Conservation (phyloP, 2,113 vertebrate species). For the Lethenteron reissneri region DNA sequence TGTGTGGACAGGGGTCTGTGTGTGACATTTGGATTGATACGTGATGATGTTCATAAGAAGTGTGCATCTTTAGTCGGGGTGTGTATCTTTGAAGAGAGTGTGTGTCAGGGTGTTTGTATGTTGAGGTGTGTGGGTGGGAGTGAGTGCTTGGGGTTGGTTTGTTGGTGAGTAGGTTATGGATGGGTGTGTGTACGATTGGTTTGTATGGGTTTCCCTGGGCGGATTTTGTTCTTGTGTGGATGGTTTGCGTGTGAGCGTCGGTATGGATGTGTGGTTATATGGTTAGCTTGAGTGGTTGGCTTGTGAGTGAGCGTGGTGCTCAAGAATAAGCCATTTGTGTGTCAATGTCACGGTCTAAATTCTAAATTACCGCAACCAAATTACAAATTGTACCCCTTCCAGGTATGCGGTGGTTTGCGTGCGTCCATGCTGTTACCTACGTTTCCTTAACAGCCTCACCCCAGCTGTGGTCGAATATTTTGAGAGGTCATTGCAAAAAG, state of each 20-base stretch:
- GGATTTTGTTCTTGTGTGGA: neutral
- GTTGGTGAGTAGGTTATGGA: too few relatives aligned
- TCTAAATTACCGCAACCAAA: too few relatives aligned
- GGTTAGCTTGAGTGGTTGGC: neutral
- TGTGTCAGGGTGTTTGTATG: neutral
- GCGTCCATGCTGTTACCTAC: too few relatives aligned
- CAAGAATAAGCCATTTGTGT: too few relatives aligned
- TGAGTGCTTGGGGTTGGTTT: neutral
- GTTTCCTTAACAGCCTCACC: too few relatives aligned
- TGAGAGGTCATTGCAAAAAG: too few relatives aligned
- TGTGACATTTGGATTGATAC: too few relatives aligned
- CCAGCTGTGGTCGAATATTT: too few relatives aligned
- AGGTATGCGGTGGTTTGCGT: too few relatives aligned
- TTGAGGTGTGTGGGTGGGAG: neutral
- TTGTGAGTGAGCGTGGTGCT: too few relatives aligned
- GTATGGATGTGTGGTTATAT: neutral
- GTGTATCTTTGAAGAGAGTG: neutral
- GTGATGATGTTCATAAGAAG: neutral
- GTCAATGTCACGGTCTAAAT: too few relatives aligned
- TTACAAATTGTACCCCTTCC: too few relatives aligned
- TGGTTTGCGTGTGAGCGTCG: neutral
- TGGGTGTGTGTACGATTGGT: neutral
- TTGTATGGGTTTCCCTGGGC: neutral
- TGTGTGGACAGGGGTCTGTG: neutral
- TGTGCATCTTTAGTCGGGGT: neutral